Conservation (phyloP, 2,888 invertebrate species). For the Eupithecia inturbata region DNA sequence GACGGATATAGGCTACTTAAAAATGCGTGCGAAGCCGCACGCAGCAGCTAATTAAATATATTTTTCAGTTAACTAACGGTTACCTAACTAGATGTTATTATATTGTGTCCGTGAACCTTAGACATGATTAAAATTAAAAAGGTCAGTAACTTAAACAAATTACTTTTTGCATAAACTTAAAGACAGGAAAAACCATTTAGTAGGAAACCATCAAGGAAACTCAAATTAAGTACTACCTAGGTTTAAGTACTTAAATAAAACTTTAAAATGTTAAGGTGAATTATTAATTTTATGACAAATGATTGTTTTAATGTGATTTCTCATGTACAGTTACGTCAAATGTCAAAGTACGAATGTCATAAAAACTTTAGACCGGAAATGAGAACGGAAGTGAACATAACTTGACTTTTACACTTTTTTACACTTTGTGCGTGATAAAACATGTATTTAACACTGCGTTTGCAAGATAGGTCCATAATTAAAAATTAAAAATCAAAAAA, state of each 20-base stretch:
- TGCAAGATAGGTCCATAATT: neutral
- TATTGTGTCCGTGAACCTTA: neutral
- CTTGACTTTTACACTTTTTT: neutral
- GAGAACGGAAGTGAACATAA: constrained; percentile 1
- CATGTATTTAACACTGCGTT: neutral
- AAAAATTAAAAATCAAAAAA: no score
- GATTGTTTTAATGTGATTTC: constrained; percentile 4
- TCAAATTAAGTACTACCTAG: neutral
- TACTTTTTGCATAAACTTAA: neutral
- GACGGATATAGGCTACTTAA: no score
- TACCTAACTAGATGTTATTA: neutral
- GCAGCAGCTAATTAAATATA: no score
- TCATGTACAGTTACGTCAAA: constrained; percentile 13
- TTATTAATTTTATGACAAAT: constrained; percentile 18
- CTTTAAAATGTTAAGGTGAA: constrained; percentile 18
- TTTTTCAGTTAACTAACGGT: no score
- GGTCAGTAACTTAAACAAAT: neutral
- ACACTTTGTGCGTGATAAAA: neutral
- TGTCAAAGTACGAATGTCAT: constrained; percentile 21
- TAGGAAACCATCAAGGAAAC: constrained; percentile 8
- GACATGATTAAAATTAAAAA: neutral
- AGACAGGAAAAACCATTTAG: neutral
- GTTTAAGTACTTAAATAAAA: neutral
- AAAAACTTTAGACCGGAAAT: constrained; percentile 20
- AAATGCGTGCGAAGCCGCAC: no score